Evolutionary conservation across 2,797 vertebrate genomes (phyloP).

Genomic region (Vireo griseus): DNA sequence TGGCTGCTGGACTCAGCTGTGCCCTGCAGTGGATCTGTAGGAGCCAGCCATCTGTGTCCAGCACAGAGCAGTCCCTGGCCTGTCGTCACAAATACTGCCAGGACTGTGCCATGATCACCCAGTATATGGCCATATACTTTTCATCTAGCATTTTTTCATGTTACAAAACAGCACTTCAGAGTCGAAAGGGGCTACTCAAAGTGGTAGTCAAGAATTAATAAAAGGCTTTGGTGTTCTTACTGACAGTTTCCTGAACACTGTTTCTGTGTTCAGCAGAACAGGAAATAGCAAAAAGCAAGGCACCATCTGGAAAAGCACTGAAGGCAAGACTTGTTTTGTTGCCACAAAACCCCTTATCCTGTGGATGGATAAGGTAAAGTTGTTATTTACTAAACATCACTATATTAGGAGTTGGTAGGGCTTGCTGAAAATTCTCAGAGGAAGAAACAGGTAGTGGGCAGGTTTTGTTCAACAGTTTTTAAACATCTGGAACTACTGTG

Average conservation of each 20-base stretch:
- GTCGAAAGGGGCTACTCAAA: not conserved
- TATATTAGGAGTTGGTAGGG: not conserved
- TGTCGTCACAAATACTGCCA: not conserved
- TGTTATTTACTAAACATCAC: not conserved
- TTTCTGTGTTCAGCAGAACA: not conserved
- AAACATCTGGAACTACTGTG: not conserved
- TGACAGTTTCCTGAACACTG: not conserved
- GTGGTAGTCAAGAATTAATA: not conserved
- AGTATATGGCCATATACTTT: not conserved
- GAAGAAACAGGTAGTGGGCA: not conserved
- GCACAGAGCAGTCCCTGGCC: not conserved
- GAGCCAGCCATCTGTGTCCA: fast-evolving
- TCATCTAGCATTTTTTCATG: not conserved
- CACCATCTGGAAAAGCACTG: not conserved
- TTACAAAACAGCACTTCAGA: not conserved
- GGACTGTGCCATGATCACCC: not conserved
- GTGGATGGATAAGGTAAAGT: not conserved
- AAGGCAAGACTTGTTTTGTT: not conserved
- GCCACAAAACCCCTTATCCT: not conserved
- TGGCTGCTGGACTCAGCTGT: not conserved
- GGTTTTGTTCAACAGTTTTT: not conserved
- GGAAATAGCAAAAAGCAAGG: not conserved
- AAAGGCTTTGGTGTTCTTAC: not conserved
- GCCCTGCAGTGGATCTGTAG: not conserved
- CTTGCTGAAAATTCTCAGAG: not conserved